Conservation (phyloP, 2,888 invertebrate genomes). For the Papilio elwesi region DNA sequence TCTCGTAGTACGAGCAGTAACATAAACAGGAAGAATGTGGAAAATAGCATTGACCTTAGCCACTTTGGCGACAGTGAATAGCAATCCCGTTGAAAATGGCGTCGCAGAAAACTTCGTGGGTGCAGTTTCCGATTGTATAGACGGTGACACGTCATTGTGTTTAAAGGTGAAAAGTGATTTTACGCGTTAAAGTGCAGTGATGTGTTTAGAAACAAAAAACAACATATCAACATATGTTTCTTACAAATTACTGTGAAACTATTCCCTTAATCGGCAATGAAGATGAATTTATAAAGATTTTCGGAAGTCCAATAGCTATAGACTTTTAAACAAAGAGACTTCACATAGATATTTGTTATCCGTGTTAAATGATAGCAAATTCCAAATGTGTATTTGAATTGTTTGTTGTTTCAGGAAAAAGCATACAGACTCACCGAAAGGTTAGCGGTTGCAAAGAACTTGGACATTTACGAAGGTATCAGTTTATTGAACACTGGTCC, state of each 20-base stretch:
- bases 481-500: slow-evolving; percentile 79
- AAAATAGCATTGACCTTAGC: slow-evolving; percentile 67
- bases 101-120: slow-evolving; percentile 75
- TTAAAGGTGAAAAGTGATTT: slow-evolving; percentile 83
- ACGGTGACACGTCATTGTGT: slow-evolving; percentile 84
- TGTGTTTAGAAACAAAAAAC: slow-evolving; percentile 45
- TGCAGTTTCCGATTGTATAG: slow-evolving; percentile 83
- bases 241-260: background rate
- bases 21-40: slow-evolving; percentile 63
- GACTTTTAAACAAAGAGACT: no score
- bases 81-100: slow-evolving; percentile 72
- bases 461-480: slow-evolving; percentile 81
- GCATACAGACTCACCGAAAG: slow-evolving; percentile 85
- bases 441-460: slow-evolving; percentile 80
- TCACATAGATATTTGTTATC: no score
- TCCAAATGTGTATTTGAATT: slow-evolving; percentile 26
- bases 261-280: no score
- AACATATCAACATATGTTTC: background rate
- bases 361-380: background rate
- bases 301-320: no score
- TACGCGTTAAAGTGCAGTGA: slow-evolving; percentile 56
- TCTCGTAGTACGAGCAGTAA: slow-evolving; percentile 59
- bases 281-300: no score
- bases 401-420: slow-evolving; percentile 79
- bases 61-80: slow-evolving; percentile 69